Conservation (phyloP, 2,113 vertebrate genomes). For the Mustela nigripes region DNA sequence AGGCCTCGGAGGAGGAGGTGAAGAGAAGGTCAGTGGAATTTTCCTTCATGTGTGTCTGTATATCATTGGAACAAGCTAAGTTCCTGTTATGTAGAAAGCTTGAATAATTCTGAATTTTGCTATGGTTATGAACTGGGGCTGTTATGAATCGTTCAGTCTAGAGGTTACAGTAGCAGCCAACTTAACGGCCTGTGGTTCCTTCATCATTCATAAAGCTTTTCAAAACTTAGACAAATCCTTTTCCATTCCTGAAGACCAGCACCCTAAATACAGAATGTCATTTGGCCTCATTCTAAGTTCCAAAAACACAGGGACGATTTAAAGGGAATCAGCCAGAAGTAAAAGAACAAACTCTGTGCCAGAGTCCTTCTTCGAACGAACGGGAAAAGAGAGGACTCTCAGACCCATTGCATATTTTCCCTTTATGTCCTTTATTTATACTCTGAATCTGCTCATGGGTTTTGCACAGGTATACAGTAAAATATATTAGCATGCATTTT, state of each 20-base stretch:
- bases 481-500: not conserved
- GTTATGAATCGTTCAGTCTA: slow-evolving; percentile 47
- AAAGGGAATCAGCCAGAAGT: slow-evolving; percentile 57
- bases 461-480: not conserved
- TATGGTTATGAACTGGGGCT: slow-evolving; percentile 52
- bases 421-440: not conserved
- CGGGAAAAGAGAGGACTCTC: not conserved
- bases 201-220: slow-evolving; percentile 67
- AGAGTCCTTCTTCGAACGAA: not conserved
- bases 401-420: not conserved
- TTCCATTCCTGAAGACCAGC: slow-evolving; percentile 58
- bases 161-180: slow-evolving; percentile 63
- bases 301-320: slow-evolving; percentile 42
- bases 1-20: slow-evolving; percentile 19
- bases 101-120: slow-evolving; percentile 59
- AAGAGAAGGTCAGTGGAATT: slow-evolving; percentile 72
- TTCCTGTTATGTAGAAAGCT: slow-evolving; percentile 53
- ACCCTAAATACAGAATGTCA: slow-evolving; percentile 44
- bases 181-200: not conserved
- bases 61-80: slow-evolving; percentile 41
- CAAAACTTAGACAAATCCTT: slow-evolving; percentile 69
- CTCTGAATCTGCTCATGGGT: not conserved
- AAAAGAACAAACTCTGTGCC: not conserved
- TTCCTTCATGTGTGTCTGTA: slow-evolving; percentile 63
- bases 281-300: slow-evolving; percentile 65